Base-by-base conservation (phyloP, 2,113 vertebrate genomes). In the Urocynchramus pylzowi region DNA sequence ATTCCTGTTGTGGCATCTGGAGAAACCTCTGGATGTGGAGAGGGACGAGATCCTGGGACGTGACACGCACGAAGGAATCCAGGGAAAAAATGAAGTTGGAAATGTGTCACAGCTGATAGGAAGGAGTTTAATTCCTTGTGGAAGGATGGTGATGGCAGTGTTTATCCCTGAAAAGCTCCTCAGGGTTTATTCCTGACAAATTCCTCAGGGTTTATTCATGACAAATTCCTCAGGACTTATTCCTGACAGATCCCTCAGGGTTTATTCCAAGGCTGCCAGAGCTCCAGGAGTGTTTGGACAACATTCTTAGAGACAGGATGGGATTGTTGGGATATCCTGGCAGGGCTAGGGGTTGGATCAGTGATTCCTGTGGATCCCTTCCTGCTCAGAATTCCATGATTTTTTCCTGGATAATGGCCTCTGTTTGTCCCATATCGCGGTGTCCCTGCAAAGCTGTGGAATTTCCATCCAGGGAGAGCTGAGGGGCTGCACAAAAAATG, bases 351-450 rank as follows among this genome's bases (percentile, higher is more conserved):
- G 7, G 0, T 12, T 60, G 78, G 24, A 39, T 47, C 69, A 11
- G 0, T 60, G 78, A 27, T 54, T 70, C 60, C 41, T 8, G 1
- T 31, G 70, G 39, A 28, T 59, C 61, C 28, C n/a, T 61, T 47
- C 61, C 54, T 0, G 0, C n/a, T 47, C 11, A 5, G 54, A 61
- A 54, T 54, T 76, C 78, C 78, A 5, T 27, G 10, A 2, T 27
- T 59, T 71, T 41, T 17, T 11, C 47, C 19, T 13, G 28, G 2
- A 0, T 31, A 7, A 6, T 28, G 10, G 3, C 37, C 19, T 3
- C 10, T 42, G 0, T 4, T 23, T 41, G 21, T 61, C 42, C 6
- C 56, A 7, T 4, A 3, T 13, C 1, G 0, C 0, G 1, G 6
- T 45, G 35, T 28, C 37, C 3, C 0, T 26, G 44, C 74, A 67